Base-by-base conservation (phyloP, 2,797 vertebrate genomes). In the Chloroceryle inda region DNA sequence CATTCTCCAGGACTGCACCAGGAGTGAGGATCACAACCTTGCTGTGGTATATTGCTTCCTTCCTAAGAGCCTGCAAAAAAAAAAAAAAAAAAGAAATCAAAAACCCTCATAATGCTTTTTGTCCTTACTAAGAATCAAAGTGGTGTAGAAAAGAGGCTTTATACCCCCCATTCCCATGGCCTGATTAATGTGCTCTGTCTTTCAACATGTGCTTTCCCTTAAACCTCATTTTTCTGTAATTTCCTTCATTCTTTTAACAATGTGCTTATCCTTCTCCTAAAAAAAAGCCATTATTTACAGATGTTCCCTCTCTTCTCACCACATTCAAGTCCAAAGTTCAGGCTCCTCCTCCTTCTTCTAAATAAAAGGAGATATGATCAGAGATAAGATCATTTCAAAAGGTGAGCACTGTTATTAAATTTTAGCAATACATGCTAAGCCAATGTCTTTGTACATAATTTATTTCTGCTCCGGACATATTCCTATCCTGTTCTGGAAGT, bases 201-300 rank as follows among this genome's bases (percentile, higher is more conserved):
- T 96, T 96, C 91, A 94, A 97, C 95, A 96, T 94, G 91, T 96
- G 96, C 94, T 97, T 96, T 95, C 88, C 85, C 92, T 96, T 96
- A 95, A 94, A 96, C 77, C 75, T 95, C 77, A 91, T 96, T 95
- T 96, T 96, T 95, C 80, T 92, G 92, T 94, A 95, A 96, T 96
- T 96, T 96, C 91, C 94, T 96, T 96, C 85, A 92, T 96, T 94
- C 87, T 94, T 94, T 95, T 95, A 94, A 96, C 87, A 94, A 94
- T 86, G 92, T 96, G 91, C 94, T 96, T 94, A 96, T 87, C 88
- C 94, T 27, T 76, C 71, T 86, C 49, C 59, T 73, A 47, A 81
- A 81, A 80, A 80, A 73, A 44, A 50, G 15, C 55, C 93, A 93
- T 93, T 94, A 91, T 92, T 94, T 96, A 90, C 92, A 96, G 94